These are phyloP conservation scores for Monomorium pharaonis DNA, from an alignment of 1,140 invertebrate genomes.

Conservation along the genomic window DNA sequence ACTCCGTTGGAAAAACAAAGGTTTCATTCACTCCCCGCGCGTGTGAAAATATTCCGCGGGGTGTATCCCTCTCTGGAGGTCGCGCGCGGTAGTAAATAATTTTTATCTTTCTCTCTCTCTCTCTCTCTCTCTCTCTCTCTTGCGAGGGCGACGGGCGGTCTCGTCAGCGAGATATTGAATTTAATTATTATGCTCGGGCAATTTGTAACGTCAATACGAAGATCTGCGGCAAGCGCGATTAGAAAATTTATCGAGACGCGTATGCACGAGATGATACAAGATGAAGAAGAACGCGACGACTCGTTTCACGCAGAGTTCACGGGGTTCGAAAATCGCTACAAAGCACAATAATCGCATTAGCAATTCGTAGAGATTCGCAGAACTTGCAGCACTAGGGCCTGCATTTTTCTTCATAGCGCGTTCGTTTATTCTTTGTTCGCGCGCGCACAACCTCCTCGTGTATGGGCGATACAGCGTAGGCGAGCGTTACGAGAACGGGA, in stretches of 20 bases:
- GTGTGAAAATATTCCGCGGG: constrained; percentile 10
- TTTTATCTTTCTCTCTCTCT: no score
- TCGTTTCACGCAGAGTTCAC: neutral
- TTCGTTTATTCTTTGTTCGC: constrained; percentile 55
- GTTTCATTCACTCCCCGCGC: constrained; percentile 56
- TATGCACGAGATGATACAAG: neutral
- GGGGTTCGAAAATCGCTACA: neutral
- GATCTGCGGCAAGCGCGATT: no score
- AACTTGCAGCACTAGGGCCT: constrained; percentile 15
- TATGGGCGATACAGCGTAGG: constrained; percentile 60
- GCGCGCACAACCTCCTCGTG: neutral
- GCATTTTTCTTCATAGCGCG: constrained; percentile 59
- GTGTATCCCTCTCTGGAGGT: neutral
- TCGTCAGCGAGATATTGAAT: constrained; percentile 15
- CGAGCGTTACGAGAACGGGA: constrained; percentile 73
- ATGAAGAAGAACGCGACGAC: neutral
- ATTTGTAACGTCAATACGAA: neutral
- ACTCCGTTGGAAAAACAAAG: constrained; percentile 64
- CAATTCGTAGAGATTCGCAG: constrained; percentile 28
- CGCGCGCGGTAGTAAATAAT: constrained; percentile 26
- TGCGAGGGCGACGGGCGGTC: neutral
- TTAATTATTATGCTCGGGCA: constrained; percentile 28
- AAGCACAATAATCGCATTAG: constrained; percentile 59
- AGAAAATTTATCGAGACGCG: neutral
- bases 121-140: no score